Conservation (phyloP, 2,888 invertebrate genomes). For the Noctua fimbriata region DNA sequence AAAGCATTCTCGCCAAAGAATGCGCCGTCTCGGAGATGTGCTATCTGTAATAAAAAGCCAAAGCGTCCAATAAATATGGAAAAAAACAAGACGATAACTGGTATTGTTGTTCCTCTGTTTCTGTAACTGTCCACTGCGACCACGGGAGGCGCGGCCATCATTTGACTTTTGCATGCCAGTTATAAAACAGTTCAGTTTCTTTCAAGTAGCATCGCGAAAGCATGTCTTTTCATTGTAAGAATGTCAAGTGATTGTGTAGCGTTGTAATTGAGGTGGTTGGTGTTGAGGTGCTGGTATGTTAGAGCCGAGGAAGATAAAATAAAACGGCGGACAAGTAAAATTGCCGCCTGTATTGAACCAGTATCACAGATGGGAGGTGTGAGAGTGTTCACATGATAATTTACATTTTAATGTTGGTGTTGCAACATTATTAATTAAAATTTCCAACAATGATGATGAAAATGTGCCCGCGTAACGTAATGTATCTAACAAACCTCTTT, state of each 20-base stretch:
- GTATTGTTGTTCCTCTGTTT: neutral
- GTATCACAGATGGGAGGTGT: no score
- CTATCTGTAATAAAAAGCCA: constrained; percentile 70
- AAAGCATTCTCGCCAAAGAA: constrained; percentile 91
- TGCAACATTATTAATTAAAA: no score
- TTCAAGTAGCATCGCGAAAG: neutral
- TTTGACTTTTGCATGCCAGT: neutral
- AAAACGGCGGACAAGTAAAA: no score
- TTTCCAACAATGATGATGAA: neutral
- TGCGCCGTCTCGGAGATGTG: constrained; percentile 90
- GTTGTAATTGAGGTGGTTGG: no score
- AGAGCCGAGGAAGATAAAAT: no score
- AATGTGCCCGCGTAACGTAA: neutral
- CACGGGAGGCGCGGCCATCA: neutral
- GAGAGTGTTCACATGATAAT: no score
- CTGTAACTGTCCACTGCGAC: neutral
- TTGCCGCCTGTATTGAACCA: no score
- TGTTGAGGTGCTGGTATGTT: no score
- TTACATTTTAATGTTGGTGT: no score
- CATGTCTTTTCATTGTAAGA: neutral
- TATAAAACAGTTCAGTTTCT: neutral
- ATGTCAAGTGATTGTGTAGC: neutral
- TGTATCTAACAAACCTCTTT: constrained; percentile 83
- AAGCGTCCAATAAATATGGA: neutral
- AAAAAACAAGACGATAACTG: neutral